Evolutionary conservation across 2,888 invertebrate species (phyloP), one percentile per base, ranked within the genome.

Genomic region (Noctua fimbriata): DNA sequence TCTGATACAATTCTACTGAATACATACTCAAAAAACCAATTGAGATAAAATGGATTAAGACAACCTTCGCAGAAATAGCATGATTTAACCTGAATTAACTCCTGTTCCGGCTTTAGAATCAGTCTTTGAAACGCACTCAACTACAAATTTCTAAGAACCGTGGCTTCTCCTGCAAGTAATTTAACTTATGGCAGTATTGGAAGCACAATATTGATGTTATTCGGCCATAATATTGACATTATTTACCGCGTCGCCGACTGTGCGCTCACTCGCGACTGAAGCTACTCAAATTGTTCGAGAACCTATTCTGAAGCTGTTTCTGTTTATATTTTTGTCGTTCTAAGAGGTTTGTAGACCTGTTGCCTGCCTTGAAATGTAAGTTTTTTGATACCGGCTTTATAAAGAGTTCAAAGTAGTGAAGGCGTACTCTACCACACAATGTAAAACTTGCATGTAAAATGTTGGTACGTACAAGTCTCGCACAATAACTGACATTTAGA

Each of bases 261-360:
- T 84, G 74, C 81, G 76, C 73, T 82, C 80, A 78, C 78, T 81
- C 83, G 85, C 85, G 85, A 89, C 88, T 89, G 89, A 90, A 87
- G 90, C 88, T 84, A 76, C 90, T 89, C 90, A 90, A 92, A 92
- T 90, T 89, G 90, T 87, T 86, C 91, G 91, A 88, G 79, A 90
- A 88, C 79, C 84, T 82, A 87, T 89, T 86, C 78, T 75, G 71
- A 47, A 70, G 71, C 76, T 78, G 77, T 82, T 78, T 79, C 32
- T 78, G 67, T 75, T 71, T 63, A 70, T 83, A 72, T 55, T 76
- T 78, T 78, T 81, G 32, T 60, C 77, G 55, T 82, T 70, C 71
- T 69, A 78, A 28, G 83, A 66, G 63, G 87, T 60, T 69, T 78
- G 14, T 55, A 79, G 32, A 84, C n/a, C 2, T 73, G 65, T 73